These are phyloP conservation scores for Pogonomyrmex californicus DNA, from an alignment of 1,140 invertebrate species.

Conservation along the genomic window DNA sequence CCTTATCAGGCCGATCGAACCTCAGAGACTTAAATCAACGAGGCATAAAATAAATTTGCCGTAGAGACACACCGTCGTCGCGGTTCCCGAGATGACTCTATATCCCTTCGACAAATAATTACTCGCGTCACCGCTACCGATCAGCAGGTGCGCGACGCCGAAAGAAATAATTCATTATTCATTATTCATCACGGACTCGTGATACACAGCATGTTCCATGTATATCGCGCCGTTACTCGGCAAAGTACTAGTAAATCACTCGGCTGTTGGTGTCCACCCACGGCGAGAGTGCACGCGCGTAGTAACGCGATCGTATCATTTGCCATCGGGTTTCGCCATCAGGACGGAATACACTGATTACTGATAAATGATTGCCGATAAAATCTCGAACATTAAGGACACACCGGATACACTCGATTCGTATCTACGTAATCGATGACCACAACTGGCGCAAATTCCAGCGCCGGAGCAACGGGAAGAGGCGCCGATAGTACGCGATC, in stretches of 20 bases:
- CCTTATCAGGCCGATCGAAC: conserved; percentile 33
- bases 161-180: conserved; percentile 54
- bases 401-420: conserved; percentile 15
- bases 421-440: conserved; percentile 2
- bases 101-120: conserved; percentile 52
- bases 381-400: conserved; percentile 49
- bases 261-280: conserved; percentile 68
- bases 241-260: conserved; percentile 58
- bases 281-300: neutral
- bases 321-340: conserved; percentile 8
- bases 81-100: conserved; percentile 18
- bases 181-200: neutral
- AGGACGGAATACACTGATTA: neutral
- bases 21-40: conserved; percentile 32
- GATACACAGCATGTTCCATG: conserved; percentile 52
- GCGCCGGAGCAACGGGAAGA: neutral
- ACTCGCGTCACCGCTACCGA: conserved; percentile 34
- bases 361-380: conserved; percentile 46
- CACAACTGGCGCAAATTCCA: conserved; percentile 8
- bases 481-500: neutral
- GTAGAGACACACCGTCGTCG: neutral
- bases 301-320: conserved; percentile 38
- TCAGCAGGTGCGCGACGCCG: conserved; percentile 11
- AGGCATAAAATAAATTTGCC: conserved; percentile 43
- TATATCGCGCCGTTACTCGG: conserved; percentile 55